Evolutionary conservation across 2,888 invertebrate genomes (phyloP).

Genomic region (Phalera bucephala): DNA sequence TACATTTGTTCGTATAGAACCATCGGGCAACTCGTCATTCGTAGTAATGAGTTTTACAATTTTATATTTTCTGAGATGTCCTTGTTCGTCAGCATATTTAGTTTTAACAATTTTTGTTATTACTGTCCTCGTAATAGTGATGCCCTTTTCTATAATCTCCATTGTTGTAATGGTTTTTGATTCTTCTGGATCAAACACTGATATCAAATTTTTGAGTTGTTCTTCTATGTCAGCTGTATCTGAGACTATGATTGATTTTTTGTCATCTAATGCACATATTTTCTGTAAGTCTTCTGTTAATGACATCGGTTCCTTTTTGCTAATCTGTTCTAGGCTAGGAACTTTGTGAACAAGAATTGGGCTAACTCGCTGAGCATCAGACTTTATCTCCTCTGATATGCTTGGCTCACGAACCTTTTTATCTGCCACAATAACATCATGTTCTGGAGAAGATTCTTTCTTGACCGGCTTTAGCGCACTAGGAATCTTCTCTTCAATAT

Average conservation of each 20-base stretch:
- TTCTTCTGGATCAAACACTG: background rate
- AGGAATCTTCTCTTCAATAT: background rate
- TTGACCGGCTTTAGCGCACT: background rate
- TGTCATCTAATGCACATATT: background rate
- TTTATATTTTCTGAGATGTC: constrained; percentile 1
- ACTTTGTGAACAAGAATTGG: too few relatives aligned
- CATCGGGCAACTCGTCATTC: constrained; percentile 24
- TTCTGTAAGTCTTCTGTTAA: background rate
- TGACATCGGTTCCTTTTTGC: background rate
- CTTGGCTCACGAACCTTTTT: too few relatives aligned
- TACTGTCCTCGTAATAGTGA: background rate
- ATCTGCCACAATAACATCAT: too few relatives aligned
- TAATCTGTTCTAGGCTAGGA: too few relatives aligned
- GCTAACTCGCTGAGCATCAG: too few relatives aligned
- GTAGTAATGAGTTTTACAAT: background rate
- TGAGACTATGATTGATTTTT: constrained; percentile 3
- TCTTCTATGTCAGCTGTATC: background rate
- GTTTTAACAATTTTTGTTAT: background rate
- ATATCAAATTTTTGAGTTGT: background rate
- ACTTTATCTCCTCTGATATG: too few relatives aligned
- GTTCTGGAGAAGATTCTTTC: too few relatives aligned
- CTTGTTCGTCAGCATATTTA: constrained; percentile 1
- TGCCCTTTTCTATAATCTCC: background rate
- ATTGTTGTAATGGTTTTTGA: background rate
- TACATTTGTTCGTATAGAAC: constrained; percentile 13